Evolutionary conservation across 1,140 invertebrate species (phyloP).

Genomic region (Cydia pomonella): DNA sequence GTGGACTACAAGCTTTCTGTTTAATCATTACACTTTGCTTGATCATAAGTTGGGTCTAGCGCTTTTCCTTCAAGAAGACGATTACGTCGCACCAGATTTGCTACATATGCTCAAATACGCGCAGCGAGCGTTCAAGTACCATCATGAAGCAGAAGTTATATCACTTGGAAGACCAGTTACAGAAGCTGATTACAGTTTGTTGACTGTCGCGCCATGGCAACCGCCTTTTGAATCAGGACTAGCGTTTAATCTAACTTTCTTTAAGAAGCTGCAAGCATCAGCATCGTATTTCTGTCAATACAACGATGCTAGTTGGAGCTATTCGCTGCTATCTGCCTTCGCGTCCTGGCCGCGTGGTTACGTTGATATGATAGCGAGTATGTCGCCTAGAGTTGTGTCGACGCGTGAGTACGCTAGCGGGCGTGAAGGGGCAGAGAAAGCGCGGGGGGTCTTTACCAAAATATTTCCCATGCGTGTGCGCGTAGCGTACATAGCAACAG

Average conservation of each 20-base stretch:
- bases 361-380: constrained; percentile 41
- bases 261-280: constrained; percentile 89
- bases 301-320: constrained; percentile 82
- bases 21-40: constrained; percentile 77
- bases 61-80: constrained; percentile 91
- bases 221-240: constrained; percentile 83
- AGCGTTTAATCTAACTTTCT: constrained; percentile 92
- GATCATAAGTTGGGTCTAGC: constrained; percentile 77
- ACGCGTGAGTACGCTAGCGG: constrained; percentile 34
- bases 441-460: neutral
- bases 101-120: constrained; percentile 85
- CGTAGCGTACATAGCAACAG: neutral
- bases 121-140: constrained; percentile 61
- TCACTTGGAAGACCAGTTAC: constrained; percentile 44
- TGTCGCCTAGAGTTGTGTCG: constrained; percentile 43
- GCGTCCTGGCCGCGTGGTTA: constrained; percentile 35
- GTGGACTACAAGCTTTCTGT: constrained; percentile 95
- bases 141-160: constrained; percentile 45
- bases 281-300: constrained; percentile 93
- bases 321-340: constrained; percentile 49
- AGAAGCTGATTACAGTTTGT: constrained; percentile 40
- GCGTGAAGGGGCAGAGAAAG: constrained; percentile 21
- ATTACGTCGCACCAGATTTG: constrained; percentile 90
- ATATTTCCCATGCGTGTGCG: neutral
- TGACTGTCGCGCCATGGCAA: constrained; percentile 47